A percentile compares a stretch with the other conserved stretches of the same genome.
These are phyloP conservation scores for Caenorhabditis sp. DNA, from an alignment of 2,888 invertebrate species.

Conservation along the genomic window DNA sequence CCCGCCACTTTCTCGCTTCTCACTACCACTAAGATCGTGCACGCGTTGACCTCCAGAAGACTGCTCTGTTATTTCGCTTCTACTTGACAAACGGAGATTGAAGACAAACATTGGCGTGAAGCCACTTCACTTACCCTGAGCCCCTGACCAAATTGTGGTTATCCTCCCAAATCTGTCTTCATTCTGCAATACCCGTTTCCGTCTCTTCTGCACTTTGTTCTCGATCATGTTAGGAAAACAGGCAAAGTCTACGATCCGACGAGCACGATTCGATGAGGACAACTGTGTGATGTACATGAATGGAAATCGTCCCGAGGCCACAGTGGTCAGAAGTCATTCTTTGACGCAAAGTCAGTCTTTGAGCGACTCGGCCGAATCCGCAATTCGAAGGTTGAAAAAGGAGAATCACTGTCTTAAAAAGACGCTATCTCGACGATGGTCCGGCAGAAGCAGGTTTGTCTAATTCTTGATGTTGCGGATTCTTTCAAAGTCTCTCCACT, in stretches of 20 bases:
- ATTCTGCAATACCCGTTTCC: background rate
- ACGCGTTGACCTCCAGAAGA: conserved; percentile 31
- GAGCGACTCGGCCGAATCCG: conserved; percentile 44
- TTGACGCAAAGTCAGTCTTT: conserved; percentile 39
- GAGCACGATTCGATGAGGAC: conserved; percentile 52
- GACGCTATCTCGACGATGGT: conserved; percentile 60
- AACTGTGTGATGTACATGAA: conserved; percentile 61
- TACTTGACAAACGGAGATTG: conserved; percentile 34
- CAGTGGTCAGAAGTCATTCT: conserved; percentile 42
- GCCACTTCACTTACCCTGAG: conserved; percentile 40
- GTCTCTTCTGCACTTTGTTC: background rate
- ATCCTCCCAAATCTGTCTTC: conserved; percentile 14
- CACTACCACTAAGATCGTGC: background rate
- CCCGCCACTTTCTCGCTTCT: background rate
- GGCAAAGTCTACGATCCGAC: conserved; percentile 34
- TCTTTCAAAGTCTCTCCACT: background rate
- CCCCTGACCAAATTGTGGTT: conserved; percentile 33
- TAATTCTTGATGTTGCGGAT: no score
- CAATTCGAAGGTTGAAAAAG: conserved; percentile 45
- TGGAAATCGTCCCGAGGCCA: conserved; percentile 37
- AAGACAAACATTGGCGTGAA: conserved; percentile 39
- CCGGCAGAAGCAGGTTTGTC: conserved; percentile 62
- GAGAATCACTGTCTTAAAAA: conserved; percentile 60
- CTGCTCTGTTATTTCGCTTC: conserved; percentile 33
- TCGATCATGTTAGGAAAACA: conserved; percentile 27